Evolutionary conservation across 2,113 vertebrate species (phyloP), one percentile per base, ranked within the genome.

Genomic region (Macheiramphus alcinus): DNA sequence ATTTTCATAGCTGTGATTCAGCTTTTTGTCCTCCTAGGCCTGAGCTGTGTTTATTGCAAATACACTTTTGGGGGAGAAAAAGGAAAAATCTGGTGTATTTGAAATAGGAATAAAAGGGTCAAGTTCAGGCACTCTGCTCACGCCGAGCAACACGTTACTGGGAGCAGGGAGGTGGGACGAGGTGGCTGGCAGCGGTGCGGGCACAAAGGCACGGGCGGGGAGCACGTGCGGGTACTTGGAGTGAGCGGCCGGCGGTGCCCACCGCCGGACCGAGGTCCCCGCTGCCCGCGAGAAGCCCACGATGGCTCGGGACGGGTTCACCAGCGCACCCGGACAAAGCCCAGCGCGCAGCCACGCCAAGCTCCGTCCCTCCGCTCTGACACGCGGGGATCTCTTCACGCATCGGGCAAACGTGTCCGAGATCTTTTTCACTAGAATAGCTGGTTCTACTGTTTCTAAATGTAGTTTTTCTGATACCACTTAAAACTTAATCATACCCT

Each of bases 101-200:
- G 53, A 55, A 80, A 82, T 1, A 25, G 73, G 56, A 68, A 31
- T 4, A 4, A 10, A 63, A 45, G 53, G n/a, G 47, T 34, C 18
- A 27, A 1, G 32, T 16, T n/a, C 55, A 40, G 70, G 50, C 29
- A 4, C 40, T 36, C 4, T 27, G 90, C 68, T 76, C 40, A 4
- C 6, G 5, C 16, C 0, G 0, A 48, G 43, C 18, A 3, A 9
- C 4, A 1, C 0, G 6, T 7, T 36, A 3, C 53, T 5, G n/a
- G 36, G 11, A 45, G 67, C 1, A 2, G 6, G 26, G 42, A 16
- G 43, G 32, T n/a, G 71, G 59, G 52, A 66, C 1, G 12, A 15
- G 53, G 53, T 2, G 38, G 34, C 15, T 13, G 68, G 13, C 2
- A 2, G 31, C 3, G 1, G 50, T 4, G 6, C 3, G 5, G 38